Base-by-base conservation (phyloP, 2,113 vertebrate genomes). In the Amphiprion ocellaris region DNA sequence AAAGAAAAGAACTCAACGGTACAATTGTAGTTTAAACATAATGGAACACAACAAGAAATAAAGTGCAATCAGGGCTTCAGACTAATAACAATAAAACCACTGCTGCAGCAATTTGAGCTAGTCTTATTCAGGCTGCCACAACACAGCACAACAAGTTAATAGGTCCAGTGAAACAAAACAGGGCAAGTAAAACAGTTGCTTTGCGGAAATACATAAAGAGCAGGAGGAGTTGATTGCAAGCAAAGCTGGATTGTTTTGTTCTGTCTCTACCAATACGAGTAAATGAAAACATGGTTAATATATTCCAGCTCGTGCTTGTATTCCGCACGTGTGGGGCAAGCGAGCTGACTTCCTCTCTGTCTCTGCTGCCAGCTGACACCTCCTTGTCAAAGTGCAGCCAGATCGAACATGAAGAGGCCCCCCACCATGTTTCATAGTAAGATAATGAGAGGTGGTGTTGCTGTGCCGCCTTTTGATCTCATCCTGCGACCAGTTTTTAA, bases 21-120 rank as follows among this genome's bases (percentile, higher is more conserved):
- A 16, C 67, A 77, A 59, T 39, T 55, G 37, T 15, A 12, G 10
- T 16, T 65, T 47, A 69, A 80, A 68, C 70, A n/a, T 33, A 30
- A 74, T 77, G 60, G 74, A 71, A 79, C 70, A 71, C 76, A 70
- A 72, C 17, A 47, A 30, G 23, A 74, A 66, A 74, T 56, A 41
- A 81, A 81, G 54, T 70, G 55, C 39, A 74, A 63, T 68, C 26
- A 59, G 37, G 63, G 59, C 24, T 30, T 73, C 37, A 53, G 72
- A 61, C 33, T 69, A 86, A 81, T 81, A 52, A 76, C n/a, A 41
- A 46, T 30, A 10, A 72, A 84, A 75, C 21, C 46, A 21, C 55
- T 60, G 24, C 55, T 62, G 26, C 49, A 62, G 77, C 77, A 67
- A 47, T 75, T 69, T 81, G 4, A 84, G 56, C 53, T 54, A 49